Evolutionary conservation across 92 coral and sea anemone species (phyloP).

Genomic region (Phenganax subtilis): DNA sequence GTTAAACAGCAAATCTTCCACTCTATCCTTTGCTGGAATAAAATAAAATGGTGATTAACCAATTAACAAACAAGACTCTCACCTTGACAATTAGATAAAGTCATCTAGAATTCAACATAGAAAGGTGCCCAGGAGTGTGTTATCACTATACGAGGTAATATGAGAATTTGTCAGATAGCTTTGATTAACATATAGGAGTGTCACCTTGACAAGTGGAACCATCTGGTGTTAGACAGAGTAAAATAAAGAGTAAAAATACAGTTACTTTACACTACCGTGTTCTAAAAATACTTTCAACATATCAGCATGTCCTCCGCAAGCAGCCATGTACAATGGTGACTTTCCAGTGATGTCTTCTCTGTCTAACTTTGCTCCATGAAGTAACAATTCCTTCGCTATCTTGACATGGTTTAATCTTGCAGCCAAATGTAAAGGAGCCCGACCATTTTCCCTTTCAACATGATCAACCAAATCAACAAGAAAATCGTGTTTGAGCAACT

Average conservation of each 20-base stretch:
- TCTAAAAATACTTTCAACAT: slow-evolving; percentile 24
- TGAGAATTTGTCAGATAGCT: too few species aligned
- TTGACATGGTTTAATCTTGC: slow-evolving; percentile 54
- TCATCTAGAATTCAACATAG: not conserved
- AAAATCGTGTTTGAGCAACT: not conserved
- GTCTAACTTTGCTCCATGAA: slow-evolving; percentile 61
- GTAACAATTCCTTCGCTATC: slow-evolving; percentile 53
- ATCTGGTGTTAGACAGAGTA: not conserved
- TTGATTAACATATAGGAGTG: too few species aligned
- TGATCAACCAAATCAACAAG: slow-evolving; percentile 25
- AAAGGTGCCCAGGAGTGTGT: not conserved
- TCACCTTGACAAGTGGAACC: too few species aligned
- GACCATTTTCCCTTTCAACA: slow-evolving; percentile 39
- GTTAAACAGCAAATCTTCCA: slow-evolving; percentile 4
- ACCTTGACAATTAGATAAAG: not conserved
- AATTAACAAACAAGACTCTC: not conserved
- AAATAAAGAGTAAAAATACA: not conserved
- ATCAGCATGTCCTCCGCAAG: slow-evolving; percentile 27
- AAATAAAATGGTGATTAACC: not conserved
- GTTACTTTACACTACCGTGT: slow-evolving; percentile 15
- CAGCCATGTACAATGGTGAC: slow-evolving; percentile 61
- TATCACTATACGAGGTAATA: not conserved
- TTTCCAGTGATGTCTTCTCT: slow-evolving; percentile 45
- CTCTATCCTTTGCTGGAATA: slow-evolving; percentile 7
- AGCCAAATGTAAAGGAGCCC: slow-evolving; percentile 65